These are phyloP conservation scores for Acrossocheilus wenchowensis DNA, from an alignment of 2,797 vertebrate species.

Conservation along the genomic window DNA sequence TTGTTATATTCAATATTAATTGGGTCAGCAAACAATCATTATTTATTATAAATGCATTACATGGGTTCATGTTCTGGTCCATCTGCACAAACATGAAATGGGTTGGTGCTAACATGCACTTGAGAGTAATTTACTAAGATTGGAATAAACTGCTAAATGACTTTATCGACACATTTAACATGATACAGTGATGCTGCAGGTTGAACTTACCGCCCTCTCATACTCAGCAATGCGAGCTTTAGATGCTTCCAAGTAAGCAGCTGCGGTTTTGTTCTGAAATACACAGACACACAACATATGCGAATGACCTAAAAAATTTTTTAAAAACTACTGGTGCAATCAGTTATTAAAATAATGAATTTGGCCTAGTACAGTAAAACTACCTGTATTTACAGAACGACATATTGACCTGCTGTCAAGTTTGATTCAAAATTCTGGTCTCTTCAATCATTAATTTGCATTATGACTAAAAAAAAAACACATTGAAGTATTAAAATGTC, in stretches of 20 bases:
- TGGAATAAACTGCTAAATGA: neutral
- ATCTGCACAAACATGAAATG: too few species aligned
- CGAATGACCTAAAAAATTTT: neutral
- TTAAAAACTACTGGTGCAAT: neutral
- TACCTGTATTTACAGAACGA: neutral
- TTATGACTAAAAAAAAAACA: neutral
- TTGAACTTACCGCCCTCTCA: constrained; percentile 78
- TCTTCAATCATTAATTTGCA: neutral
- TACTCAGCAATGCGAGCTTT: constrained; percentile 82
- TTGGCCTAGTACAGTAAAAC: neutral
- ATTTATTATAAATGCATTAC: neutral
- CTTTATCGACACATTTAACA: neutral
- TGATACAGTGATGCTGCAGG: neutral
- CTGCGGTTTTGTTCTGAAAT: constrained; percentile 74
- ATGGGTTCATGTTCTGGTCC: neutral
- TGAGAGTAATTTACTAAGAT: neutral
- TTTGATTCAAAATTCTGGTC: neutral
- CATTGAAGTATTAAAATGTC: neutral
- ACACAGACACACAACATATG: constrained; percentile 23
- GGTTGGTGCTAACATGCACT: neutral
- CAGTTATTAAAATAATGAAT: neutral
- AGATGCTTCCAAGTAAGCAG: constrained; percentile 81
- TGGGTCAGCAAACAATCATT: neutral
- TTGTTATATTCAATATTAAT: neutral
- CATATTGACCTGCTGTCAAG: neutral